Conservation (phyloP, 2,888 invertebrate species). For the Mechanitis mazaeus region DNA sequence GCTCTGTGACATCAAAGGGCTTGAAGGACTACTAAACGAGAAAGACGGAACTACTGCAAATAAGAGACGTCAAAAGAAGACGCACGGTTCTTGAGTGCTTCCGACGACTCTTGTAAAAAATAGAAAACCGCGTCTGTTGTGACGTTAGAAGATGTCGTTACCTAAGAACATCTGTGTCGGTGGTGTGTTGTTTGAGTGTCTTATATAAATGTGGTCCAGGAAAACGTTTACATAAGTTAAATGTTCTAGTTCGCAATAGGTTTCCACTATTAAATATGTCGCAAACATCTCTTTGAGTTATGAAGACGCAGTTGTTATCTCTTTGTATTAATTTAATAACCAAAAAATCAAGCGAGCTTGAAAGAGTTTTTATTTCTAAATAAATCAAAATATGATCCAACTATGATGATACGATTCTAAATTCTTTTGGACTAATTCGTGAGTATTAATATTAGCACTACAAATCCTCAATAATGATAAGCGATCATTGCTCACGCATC, state of each 20-base stretch:
- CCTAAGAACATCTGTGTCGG: slow-evolving; percentile 19
- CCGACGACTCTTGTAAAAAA: slow-evolving; percentile 22
- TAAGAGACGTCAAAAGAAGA: slow-evolving; percentile 34
- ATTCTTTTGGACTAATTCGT: not conserved
- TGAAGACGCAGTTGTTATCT: no score
- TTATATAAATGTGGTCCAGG: slow-evolving; percentile 3
- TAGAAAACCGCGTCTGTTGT: slow-evolving; percentile 26
- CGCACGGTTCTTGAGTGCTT: slow-evolving; percentile 26
- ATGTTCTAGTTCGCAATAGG: no score
- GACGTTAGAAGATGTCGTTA: slow-evolving; percentile 22
- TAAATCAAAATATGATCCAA: no score
- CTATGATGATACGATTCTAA: no score
- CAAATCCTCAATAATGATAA: slow-evolving; percentile 1
- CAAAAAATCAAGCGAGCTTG: no score
- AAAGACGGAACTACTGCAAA: slow-evolving; percentile 36
- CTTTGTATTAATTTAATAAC: no score
- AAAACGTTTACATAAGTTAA: not conserved
- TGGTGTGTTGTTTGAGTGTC: slow-evolving; percentile 17
- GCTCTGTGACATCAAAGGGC: slow-evolving; percentile 42
- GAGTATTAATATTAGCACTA: slow-evolving; percentile 2
- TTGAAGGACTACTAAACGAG: slow-evolving; percentile 39
- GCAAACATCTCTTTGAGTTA: no score
- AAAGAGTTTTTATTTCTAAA: no score
- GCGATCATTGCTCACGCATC: slow-evolving; percentile 14
- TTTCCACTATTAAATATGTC: no score